Conservation (phyloP, 2,797 vertebrate species). For the Antrozous pallidus region DNA sequence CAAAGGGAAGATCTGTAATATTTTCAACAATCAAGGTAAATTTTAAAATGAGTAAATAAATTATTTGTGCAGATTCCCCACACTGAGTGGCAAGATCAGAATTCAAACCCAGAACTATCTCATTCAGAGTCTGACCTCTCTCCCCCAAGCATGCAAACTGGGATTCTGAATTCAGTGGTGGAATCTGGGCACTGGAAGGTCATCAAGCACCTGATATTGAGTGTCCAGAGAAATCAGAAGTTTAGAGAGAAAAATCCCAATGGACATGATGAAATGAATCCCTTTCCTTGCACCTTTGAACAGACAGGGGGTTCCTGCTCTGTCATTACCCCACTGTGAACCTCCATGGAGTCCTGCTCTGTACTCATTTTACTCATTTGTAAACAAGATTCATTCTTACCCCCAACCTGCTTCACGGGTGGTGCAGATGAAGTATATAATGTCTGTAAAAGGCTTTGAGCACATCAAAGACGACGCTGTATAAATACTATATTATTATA, state of each 20-base stretch:
- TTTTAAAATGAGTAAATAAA: neutral
- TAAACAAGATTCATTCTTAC: slow-evolving; percentile 60
- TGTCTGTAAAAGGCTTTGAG: slow-evolving; percentile 63
- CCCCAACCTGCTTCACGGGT: slow-evolving; percentile 65
- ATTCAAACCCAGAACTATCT: neutral
- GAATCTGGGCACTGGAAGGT: neutral
- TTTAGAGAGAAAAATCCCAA: neutral
- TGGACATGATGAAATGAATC: slow-evolving; percentile 52
- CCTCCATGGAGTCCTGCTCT: neutral
- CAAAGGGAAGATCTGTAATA: too few relatives aligned
- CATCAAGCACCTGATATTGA: neutral
- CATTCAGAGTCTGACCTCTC: neutral
- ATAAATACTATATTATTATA: slow-evolving; percentile 72
- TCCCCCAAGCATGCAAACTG: neutral
- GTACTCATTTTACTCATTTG: slow-evolving; percentile 33
- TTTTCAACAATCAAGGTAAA: too few relatives aligned
- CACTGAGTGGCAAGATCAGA: neutral
- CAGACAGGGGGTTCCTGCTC: slow-evolving; percentile 53
- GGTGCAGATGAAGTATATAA: slow-evolving; percentile 62
- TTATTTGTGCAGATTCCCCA: neutral
- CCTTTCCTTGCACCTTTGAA: slow-evolving; percentile 54
- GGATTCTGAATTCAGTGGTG: neutral
- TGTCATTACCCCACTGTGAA: slow-evolving; percentile 4
- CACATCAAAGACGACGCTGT: slow-evolving; percentile 72
- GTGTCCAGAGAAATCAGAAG: slow-evolving; percentile 11